Percentiles rank a stretch among this genome's conserved stretches.
Evolutionary conservation across 1,140 invertebrate genomes (phyloP).

Genomic region (Helicoverpa zea): DNA sequence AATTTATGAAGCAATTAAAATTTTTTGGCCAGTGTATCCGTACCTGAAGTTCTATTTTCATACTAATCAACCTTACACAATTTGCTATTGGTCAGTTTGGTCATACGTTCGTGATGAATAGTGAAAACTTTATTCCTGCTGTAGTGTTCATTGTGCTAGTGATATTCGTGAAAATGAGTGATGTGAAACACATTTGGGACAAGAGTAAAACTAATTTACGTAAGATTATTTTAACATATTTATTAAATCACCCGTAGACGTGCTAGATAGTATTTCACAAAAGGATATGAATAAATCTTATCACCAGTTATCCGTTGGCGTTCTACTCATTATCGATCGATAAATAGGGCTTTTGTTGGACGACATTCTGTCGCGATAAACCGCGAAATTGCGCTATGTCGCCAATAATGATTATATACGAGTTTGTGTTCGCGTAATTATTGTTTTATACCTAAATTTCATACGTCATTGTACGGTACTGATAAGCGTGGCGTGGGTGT

Average conservation of each 20-base stretch:
- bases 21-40: constrained; percentile 21
- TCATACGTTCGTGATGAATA: constrained; percentile 17
- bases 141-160: constrained; percentile 10
- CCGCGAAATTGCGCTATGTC: constrained; percentile 25
- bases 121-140: constrained; percentile 23
- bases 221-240: constrained; percentile 12
- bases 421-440: constrained; percentile 35
- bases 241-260: neutral
- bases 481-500: constrained; percentile 64
- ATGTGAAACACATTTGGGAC: constrained; percentile 27
- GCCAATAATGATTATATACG: constrained; percentile 28
- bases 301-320: neutral
- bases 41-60: constrained; percentile 43
- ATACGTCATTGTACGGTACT: constrained; percentile 58
- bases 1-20: constrained; percentile 41
- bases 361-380: constrained; percentile 31
- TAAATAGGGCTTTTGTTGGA: constrained; percentile 11
- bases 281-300: constrained; percentile 4
- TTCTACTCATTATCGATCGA: constrained; percentile 27
- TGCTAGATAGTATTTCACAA: neutral
- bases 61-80: constrained; percentile 50
- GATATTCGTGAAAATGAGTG: constrained; percentile 22
- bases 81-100: constrained; percentile 41
- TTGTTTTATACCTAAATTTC: constrained; percentile 35
- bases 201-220: constrained; percentile 8